Base-by-base conservation (phyloP, 2,888 invertebrate species). In the Sisyra nigra region DNA sequence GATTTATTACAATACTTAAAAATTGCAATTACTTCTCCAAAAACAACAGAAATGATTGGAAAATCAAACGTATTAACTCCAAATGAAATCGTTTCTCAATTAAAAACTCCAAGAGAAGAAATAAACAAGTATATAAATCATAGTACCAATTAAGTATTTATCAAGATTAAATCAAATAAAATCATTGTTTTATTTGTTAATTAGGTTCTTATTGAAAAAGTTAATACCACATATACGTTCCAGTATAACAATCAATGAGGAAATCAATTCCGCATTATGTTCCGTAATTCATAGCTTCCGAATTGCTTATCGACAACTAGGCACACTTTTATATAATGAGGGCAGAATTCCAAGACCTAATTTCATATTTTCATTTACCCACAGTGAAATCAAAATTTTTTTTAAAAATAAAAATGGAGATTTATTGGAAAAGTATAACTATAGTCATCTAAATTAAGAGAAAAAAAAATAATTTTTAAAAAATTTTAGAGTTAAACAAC, bases 361-460 rank as follows among this genome's bases (percentile, higher is more conserved):
- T 17, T 62, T 85, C 0, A 61, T 85, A 29, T 82, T 72, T 58
- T 80, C 72, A 60, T 67, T 87, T 51, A 74, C 79, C 0, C 64
- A 72, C 33, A 54, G 67, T 10, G 87, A 88, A 60, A 66, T 87
- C 10, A 64, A 64, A 2, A 55, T 61, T 18, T 63, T 82, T 9
- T 55, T 82, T 1, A 48, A 54, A 2, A 60, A 48, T 3, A 52
- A 51, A 8, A 51, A 52, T 44, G 50, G 53, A 1, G 42, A 41
- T 5, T 44, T 60, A 9, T 35, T 62, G 46, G 34, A 31, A 24
- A 24, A 11, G 44, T 40, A 41, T 51, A 29, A 53, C n/a, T n/a
- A n/a, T n/a, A n/a, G n/a, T n/a, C n/a, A n/a, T n/a, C n/a, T n/a
- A n/a, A n/a, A n/a, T n/a, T n/a, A 13, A 13, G 15, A n/a, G 9